Evolutionary conservation across 1,140 invertebrate species (phyloP).

Genomic region (Lepidotrigona ventralis): DNA sequence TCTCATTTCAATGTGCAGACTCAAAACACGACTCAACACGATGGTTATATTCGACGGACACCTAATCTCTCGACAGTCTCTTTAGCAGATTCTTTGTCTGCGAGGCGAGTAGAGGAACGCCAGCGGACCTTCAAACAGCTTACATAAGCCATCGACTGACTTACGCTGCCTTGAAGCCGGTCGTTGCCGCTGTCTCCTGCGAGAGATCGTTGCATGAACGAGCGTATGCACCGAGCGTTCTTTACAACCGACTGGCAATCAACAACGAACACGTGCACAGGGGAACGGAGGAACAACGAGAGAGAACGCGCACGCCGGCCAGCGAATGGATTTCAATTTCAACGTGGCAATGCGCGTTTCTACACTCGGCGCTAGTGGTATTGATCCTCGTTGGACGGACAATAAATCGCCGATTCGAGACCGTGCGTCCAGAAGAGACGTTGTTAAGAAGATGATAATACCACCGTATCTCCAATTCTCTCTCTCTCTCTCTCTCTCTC

Average conservation of each 20-base stretch:
- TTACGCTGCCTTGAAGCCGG: conserved; percentile 69
- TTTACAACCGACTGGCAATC: conserved; percentile 54
- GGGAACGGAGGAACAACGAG: too few relatives aligned
- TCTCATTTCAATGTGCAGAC: too few relatives aligned
- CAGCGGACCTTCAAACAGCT: conserved; percentile 49
- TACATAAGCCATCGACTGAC: conserved; percentile 53
- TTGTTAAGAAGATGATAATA: conserved; percentile 30
- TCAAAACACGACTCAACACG: too few relatives aligned
- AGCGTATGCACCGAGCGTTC: conserved; percentile 54
- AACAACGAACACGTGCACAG: background rate
- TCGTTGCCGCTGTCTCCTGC: conserved; percentile 66
- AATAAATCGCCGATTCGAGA: conserved; percentile 45
- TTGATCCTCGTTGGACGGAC: conserved; percentile 27
- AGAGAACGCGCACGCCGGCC: too few relatives aligned
- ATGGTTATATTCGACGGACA: background rate
- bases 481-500: background rate
- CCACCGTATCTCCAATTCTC: background rate
- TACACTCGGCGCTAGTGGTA: background rate
- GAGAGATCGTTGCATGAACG: conserved; percentile 39
- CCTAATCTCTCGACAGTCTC: background rate
- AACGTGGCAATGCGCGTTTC: conserved; percentile 34
- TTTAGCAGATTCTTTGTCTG: background rate
- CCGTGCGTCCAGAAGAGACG: background rate
- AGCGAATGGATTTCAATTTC: conserved; percentile 43
- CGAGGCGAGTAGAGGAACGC: background rate